Percentiles rank a stretch among this genome's conserved stretches.
Evolutionary conservation across 2,113 vertebrate genomes (phyloP).

Genomic region (Pelobates fuscus): DNA sequence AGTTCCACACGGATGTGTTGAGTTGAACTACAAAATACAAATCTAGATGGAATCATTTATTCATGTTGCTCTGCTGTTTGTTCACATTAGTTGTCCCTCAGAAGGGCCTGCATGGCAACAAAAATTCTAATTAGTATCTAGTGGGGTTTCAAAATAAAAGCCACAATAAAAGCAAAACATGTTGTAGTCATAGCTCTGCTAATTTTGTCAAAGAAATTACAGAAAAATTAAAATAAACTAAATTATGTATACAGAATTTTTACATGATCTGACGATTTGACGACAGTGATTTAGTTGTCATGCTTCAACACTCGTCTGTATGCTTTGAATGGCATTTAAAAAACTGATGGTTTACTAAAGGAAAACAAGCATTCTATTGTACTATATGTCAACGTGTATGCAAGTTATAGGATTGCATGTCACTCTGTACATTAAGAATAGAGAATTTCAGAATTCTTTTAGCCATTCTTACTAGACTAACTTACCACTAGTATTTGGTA

Average conservation of each 20-base stretch:
- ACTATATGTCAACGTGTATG: not conserved
- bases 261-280: not conserved
- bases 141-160: conserved; percentile 35
- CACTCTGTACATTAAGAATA: not conserved
- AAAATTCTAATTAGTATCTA: conserved; percentile 32
- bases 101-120: conserved; percentile 21
- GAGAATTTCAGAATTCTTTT: too few relatives aligned
- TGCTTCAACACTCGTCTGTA: not conserved
- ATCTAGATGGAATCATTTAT: conserved; percentile 35
- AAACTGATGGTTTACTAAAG: not conserved
- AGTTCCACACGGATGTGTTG: not conserved
- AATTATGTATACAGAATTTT: too few relatives aligned
- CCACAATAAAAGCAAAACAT: not conserved
- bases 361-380: not conserved
- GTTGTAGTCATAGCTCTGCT: not conserved
- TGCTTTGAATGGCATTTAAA: not conserved
- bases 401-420: not conserved
- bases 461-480: too few relatives aligned
- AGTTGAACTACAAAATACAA: not conserved
- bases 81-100: conserved; percentile 21
- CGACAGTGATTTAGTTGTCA: not conserved
- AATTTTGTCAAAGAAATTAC: not conserved
- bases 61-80: conserved; percentile 28
- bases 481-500: too few relatives aligned
- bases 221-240: not conserved